Evolutionary conservation across 2,113 vertebrate species (phyloP).

Genomic region (Thymallus thymallus): DNA sequence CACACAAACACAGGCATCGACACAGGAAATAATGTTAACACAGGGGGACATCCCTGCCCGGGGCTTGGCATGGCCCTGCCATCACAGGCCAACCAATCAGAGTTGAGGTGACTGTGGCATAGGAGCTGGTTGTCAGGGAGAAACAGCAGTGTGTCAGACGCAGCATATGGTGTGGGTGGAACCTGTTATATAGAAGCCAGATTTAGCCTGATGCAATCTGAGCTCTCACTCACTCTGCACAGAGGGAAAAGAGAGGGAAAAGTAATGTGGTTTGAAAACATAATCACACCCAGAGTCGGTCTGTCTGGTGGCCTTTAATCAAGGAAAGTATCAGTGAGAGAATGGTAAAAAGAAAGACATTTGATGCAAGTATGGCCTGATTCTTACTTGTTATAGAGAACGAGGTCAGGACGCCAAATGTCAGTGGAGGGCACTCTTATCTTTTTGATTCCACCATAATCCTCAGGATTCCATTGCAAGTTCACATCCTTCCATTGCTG

Average conservation of each 20-base stretch:
- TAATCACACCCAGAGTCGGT: constrained; percentile 1
- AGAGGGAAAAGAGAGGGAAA: neutral
- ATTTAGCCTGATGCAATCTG: constrained; percentile 67
- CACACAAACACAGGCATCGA: constrained; percentile 36
- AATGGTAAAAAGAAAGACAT: neutral
- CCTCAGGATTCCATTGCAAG: constrained; percentile 84
- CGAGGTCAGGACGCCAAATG: constrained; percentile 90
- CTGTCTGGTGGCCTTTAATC: too few species aligned
- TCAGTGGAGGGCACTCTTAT: constrained; percentile 85
- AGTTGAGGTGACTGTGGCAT: constrained; percentile 38
- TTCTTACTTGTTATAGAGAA: constrained; percentile 93
- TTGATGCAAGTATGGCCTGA: constrained; percentile 4
- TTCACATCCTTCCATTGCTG: constrained; percentile 91
- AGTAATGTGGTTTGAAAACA: neutral
- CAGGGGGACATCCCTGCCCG: constrained; percentile 46
- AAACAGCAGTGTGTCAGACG: constrained; percentile 49
- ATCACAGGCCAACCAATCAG: constrained; percentile 47
- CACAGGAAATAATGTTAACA: constrained; percentile 39
- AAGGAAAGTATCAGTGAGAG: neutral
- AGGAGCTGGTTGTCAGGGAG: constrained; percentile 55
- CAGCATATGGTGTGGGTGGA: constrained; percentile 57
- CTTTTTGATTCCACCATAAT: constrained; percentile 87
- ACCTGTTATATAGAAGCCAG: constrained; percentile 38
- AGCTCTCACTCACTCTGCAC: constrained; percentile 41
- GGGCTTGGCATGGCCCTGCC: constrained; percentile 32